A percentile compares a stretch with the other conserved stretches of the same genome.
These are phyloP conservation scores for Syrmaticus mikado DNA, from an alignment of 2,113 vertebrate species.

Conservation along the genomic window DNA sequence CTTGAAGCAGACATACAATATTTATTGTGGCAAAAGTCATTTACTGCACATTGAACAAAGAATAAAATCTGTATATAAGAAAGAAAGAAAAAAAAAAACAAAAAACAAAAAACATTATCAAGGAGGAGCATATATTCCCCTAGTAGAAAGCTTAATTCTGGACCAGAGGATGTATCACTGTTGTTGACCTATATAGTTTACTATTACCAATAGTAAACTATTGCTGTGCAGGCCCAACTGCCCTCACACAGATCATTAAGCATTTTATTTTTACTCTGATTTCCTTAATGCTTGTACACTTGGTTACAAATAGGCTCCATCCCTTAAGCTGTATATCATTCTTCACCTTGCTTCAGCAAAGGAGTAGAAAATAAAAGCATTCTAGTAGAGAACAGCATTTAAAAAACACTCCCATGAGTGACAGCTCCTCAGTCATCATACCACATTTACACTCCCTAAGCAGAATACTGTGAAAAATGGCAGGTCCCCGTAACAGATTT, in stretches of 20 bases:
- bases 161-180: neutral
- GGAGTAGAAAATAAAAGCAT: neutral
- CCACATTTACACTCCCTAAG: neutral
- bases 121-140: neutral
- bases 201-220: neutral
- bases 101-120: neutral
- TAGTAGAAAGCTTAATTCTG: conserved; percentile 6
- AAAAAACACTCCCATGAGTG: neutral
- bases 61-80: neutral
- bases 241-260: neutral
- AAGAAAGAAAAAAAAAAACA: neutral
- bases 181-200: neutral
- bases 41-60: neutral
- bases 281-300: neutral
- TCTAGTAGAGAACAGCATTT: neutral
- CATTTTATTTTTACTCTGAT: conserved; percentile 31
- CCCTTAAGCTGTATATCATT: neutral
- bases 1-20: neutral
- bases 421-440: conserved; percentile 5
- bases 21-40: neutral
- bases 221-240: neutral
- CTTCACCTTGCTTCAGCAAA: conserved; percentile 6
- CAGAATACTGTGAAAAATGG: neutral
- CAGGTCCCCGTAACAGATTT: neutral
- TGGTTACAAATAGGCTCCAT: neutral